Conservation (phyloP, 2,888 invertebrate genomes). For the Trichacis sp. region DNA sequence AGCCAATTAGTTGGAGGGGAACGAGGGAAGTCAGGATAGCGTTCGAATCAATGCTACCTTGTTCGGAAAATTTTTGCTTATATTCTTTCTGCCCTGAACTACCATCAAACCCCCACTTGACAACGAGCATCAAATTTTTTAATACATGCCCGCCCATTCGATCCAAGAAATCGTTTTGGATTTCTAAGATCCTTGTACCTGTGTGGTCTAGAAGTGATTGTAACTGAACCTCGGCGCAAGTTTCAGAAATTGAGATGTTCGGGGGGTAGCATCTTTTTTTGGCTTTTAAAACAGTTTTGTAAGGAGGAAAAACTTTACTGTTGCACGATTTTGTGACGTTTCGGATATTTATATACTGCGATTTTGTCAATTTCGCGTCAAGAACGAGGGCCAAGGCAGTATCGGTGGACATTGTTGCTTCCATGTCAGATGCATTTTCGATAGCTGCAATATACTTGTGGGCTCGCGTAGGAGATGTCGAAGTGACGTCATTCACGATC, state of each 20-base stretch:
- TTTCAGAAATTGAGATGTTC: constrained; percentile 32
- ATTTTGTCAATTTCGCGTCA: constrained; percentile 2
- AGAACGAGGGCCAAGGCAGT: neutral
- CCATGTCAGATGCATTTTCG: neutral
- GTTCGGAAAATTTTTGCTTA: too few species aligned
- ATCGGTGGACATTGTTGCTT: neutral
- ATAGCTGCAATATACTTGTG: neutral
- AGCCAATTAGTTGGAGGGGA: constrained; percentile 13
- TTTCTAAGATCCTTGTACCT: constrained; percentile 6
- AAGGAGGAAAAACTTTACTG: neutral
- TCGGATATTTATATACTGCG: neutral
- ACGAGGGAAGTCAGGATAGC: too few species aligned
- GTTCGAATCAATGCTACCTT: neutral
- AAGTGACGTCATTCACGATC: neutral
- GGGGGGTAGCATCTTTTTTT: constrained; percentile 42
- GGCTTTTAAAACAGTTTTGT: constrained; percentile 23
- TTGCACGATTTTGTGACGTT: neutral
- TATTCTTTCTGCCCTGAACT: too few species aligned
- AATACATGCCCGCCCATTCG: neutral
- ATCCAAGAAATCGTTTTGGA: constrained; percentile 2
- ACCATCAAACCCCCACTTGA: too few species aligned
- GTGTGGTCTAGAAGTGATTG: constrained; percentile 42
- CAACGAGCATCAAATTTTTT: constrained; percentile 1
- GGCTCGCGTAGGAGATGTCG: constrained; percentile 1
- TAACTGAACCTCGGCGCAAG: constrained; percentile 36